Conservation (phyloP, 2,113 vertebrate genomes). For the Leuciscus idus region DNA sequence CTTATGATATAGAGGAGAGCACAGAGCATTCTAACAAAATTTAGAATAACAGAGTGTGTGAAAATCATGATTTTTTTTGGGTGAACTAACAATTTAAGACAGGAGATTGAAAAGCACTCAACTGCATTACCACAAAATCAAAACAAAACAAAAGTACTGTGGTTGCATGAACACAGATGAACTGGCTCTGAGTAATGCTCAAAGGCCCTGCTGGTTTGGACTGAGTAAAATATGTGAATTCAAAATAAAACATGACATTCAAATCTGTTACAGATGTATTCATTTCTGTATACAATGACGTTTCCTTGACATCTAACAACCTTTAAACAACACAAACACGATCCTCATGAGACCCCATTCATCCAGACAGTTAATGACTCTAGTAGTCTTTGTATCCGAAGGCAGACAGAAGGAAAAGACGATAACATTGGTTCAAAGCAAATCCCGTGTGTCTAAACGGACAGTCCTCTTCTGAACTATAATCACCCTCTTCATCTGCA, state of each 20-base stretch:
- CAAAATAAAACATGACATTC: background rate
- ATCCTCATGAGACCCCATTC: background rate
- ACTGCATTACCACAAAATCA: background rate
- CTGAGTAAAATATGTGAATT: background rate
- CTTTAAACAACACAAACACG: slow-evolving; percentile 13
- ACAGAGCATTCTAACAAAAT: background rate
- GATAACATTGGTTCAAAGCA: slow-evolving; percentile 26
- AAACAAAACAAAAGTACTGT: background rate
- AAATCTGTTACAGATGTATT: background rate
- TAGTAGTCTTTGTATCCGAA: slow-evolving; percentile 28
- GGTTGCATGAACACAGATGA: background rate
- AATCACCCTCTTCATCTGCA: slow-evolving; percentile 51
- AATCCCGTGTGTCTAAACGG: slow-evolving; percentile 38
- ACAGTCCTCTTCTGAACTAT: slow-evolving; percentile 20
- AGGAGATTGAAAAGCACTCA: background rate
- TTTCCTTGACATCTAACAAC: slow-evolving; percentile 2
- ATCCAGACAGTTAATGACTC: slow-evolving; percentile 12
- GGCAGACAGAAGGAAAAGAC: slow-evolving; percentile 17
- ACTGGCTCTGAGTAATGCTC: background rate
- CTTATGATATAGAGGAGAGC: background rate
- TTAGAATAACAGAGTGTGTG: background rate
- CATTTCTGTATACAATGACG: background rate
- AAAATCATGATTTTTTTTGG: background rate
- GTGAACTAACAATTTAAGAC: background rate
- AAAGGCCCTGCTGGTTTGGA: background rate